Percentiles rank a stretch among this genome's conserved stretches.
Evolutionary conservation across 2,797 vertebrate species (phyloP).

Genomic region (Myioborus miniatus): DNA sequence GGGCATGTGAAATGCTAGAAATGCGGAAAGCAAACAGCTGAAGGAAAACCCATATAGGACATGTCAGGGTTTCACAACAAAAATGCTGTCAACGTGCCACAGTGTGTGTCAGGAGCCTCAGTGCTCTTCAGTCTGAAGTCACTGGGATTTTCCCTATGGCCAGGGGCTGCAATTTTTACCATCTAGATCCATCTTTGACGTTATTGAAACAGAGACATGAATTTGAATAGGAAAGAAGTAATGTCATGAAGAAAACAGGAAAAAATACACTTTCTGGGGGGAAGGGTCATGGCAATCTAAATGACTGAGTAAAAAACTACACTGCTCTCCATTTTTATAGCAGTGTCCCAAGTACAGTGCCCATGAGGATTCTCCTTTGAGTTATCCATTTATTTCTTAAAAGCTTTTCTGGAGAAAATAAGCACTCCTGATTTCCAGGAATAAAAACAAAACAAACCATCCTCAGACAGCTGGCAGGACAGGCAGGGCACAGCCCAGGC

Average conservation of each 20-base stretch:
- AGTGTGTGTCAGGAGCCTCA: neutral
- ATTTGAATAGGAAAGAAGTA: neutral
- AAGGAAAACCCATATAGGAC: neutral
- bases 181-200: neutral
- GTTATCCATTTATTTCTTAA: neutral
- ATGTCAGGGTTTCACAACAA: neutral
- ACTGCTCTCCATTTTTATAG: neutral
- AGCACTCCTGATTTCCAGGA: neutral
- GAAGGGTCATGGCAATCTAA: neutral
- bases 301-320: neutral
- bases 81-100: neutral
- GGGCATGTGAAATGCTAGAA: neutral
- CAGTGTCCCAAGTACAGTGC: neutral
- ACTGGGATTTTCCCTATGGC: neutral
- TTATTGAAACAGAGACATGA: neutral
- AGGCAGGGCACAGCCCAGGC: neutral
- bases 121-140: neutral
- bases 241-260: neutral
- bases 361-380: neutral
- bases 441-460: neutral
- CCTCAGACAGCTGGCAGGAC: neutral
- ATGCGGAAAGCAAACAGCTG: neutral
- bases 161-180: neutral
- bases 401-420: neutral
- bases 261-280: neutral